These are phyloP conservation scores for Enteromius trimaculatus DNA, from an alignment of 2,797 vertebrate species.

Conservation along the genomic window DNA sequence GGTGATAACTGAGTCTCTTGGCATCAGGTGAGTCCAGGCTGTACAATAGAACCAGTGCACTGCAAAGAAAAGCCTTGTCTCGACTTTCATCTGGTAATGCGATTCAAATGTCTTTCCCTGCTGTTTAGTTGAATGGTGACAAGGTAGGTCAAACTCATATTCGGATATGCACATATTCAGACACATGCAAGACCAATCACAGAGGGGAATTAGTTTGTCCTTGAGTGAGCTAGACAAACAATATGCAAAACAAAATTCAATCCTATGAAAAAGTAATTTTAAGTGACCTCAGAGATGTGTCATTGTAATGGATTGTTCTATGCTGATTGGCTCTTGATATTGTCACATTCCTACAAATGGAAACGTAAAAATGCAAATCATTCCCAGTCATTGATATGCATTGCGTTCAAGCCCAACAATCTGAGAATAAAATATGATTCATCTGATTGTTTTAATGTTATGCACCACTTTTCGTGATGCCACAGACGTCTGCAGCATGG, in stretches of 20 bases:
- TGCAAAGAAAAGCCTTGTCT: not conserved
- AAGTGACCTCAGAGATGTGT: slow-evolving; percentile 60
- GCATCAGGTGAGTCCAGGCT: not conserved
- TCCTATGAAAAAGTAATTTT: slow-evolving; percentile 61
- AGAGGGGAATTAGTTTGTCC: slow-evolving; percentile 54
- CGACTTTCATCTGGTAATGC: slow-evolving; percentile 38
- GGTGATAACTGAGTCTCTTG: not conserved
- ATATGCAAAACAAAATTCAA: slow-evolving; percentile 59
- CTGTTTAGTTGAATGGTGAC: slow-evolving; percentile 42
- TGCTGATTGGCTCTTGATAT: slow-evolving; percentile 51
- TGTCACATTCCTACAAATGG: slow-evolving; percentile 48
- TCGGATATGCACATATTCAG: slow-evolving; percentile 43
- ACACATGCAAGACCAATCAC: slow-evolving; percentile 35
- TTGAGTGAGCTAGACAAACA: slow-evolving; percentile 54
- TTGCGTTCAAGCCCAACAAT: slow-evolving; percentile 51
- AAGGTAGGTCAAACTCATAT: slow-evolving; percentile 57
- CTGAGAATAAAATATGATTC: slow-evolving; percentile 53
- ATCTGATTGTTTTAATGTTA: slow-evolving; percentile 61
- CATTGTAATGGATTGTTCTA: slow-evolving; percentile 53
- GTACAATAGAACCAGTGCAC: not conserved
- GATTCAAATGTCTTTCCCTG: slow-evolving; percentile 39
- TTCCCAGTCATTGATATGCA: slow-evolving; percentile 59
- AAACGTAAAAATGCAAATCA: slow-evolving; percentile 56
- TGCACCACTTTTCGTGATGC: slow-evolving; percentile 43
- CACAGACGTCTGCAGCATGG: slow-evolving; percentile 55